These are phyloP conservation scores for Platycheirus albimanus DNA, from an alignment of 2,888 invertebrate species.

Conservation along the genomic window DNA sequence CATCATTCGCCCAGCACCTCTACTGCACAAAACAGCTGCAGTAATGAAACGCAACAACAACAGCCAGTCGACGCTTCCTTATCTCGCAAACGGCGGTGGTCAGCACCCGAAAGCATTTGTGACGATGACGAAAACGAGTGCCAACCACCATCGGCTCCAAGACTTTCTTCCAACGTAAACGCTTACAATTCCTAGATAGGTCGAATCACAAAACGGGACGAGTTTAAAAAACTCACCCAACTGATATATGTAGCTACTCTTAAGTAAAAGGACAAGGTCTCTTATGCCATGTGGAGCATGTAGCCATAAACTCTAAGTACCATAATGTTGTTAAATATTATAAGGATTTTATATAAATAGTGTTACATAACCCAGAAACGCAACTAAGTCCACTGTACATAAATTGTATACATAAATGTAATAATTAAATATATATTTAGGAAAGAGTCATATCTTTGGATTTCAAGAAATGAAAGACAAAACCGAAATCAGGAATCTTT, in stretches of 20 bases:
- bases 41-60: conserved; percentile 67
- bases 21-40: conserved; percentile 61
- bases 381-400: conserved; percentile 62
- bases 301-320: conserved; percentile 69
- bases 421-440: conserved; percentile 34
- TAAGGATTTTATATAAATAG: conserved; percentile 68
- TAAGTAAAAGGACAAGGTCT: conserved; percentile 57
- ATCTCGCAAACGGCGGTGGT: conserved; percentile 83
- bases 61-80: conserved; percentile 76
- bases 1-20: conserved; percentile 49
- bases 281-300: conserved; percentile 72
- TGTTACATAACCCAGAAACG: conserved; percentile 44
- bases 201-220: conserved; percentile 30
- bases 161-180: conserved; percentile 58
- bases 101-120: conserved; percentile 83
- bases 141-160: conserved; percentile 65
- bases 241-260: conserved; percentile 44
- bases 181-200: conserved; percentile 65
- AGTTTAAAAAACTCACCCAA: conserved; percentile 11
- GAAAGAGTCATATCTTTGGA: conserved; percentile 73
- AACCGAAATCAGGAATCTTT: conserved; percentile 73
- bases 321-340: conserved; percentile 56
- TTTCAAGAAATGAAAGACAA: conserved; percentile 72
- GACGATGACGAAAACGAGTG: conserved; percentile 77
- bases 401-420: conserved; percentile 44